phyloP scores from a whole-genome alignment of 92 coral and sea anemone genomes.

The Epizoanthus scotinus region DNA sequence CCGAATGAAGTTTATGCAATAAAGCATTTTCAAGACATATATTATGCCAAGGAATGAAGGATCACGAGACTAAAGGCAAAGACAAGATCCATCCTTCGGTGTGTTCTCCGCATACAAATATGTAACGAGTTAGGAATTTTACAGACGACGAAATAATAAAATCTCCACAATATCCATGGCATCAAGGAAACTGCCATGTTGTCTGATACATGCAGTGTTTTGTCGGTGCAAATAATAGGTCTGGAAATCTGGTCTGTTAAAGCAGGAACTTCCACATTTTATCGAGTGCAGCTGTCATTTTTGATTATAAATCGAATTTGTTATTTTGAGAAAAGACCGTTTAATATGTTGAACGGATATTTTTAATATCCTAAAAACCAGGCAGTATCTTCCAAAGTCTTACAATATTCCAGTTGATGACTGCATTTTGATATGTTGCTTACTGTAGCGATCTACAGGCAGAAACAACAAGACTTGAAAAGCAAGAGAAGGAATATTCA shows the following conservation, averaged over 20 bases:
- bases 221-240: background rate
- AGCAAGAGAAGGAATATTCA: background rate
- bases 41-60: background rate
- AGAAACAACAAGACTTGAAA: background rate
- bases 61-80: background rate
- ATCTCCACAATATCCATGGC: background rate
- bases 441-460: too few relatives aligned
- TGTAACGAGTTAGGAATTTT: background rate
- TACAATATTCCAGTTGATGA: too few relatives aligned
- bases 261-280: background rate
- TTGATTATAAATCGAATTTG: background rate
- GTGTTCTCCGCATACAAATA: background rate
- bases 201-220: background rate
- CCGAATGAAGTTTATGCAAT: background rate
- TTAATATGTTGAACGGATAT: too few relatives aligned
- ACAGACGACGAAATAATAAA: background rate
- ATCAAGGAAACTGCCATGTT: background rate
- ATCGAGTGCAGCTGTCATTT: conserved; percentile 18
- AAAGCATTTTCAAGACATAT: background rate
- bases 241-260: background rate
- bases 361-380: too few relatives aligned
- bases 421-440: too few relatives aligned
- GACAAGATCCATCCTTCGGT: background rate
- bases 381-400: too few relatives aligned
- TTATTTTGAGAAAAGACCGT: background rate